Conservation (phyloP, 2,113 vertebrate species). For the Henicopernis longicauda region DNA sequence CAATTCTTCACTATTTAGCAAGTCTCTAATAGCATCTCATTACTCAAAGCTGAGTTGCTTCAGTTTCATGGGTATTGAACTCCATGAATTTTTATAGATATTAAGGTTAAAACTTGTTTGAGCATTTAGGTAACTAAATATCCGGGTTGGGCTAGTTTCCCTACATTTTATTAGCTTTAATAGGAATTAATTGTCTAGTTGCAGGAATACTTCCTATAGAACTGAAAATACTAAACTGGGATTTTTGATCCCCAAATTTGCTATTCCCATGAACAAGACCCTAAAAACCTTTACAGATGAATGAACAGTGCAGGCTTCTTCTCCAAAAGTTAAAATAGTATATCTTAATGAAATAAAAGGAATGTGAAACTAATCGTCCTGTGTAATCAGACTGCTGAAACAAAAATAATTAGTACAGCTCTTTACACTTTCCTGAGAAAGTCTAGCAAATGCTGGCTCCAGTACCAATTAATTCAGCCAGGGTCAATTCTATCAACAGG, state of each 20-base stretch:
- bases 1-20: not conserved
- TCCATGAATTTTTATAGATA: not conserved
- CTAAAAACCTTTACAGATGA: not conserved
- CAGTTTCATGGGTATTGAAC: not conserved
- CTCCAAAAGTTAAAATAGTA: not conserved
- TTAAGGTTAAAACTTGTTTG: not conserved
- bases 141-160: not conserved
- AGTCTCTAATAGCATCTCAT: not conserved
- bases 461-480: not conserved
- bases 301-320: not conserved
- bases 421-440: not conserved
- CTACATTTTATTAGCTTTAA: not conserved
- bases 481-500: not conserved
- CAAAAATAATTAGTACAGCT: not conserved
- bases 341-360: not conserved
- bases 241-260: not conserved
- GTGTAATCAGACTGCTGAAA: not conserved
- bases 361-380: not conserved
- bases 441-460: not conserved
- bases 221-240: not conserved
- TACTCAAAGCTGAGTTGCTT: not conserved
- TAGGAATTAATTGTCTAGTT: not conserved
- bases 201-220: not conserved
- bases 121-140: not conserved
- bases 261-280: not conserved